A percentile compares a stretch with the other conserved stretches of the same genome.
phyloP scores from a whole-genome alignment of 2,113 vertebrate species.

The Platanista minor region DNA sequence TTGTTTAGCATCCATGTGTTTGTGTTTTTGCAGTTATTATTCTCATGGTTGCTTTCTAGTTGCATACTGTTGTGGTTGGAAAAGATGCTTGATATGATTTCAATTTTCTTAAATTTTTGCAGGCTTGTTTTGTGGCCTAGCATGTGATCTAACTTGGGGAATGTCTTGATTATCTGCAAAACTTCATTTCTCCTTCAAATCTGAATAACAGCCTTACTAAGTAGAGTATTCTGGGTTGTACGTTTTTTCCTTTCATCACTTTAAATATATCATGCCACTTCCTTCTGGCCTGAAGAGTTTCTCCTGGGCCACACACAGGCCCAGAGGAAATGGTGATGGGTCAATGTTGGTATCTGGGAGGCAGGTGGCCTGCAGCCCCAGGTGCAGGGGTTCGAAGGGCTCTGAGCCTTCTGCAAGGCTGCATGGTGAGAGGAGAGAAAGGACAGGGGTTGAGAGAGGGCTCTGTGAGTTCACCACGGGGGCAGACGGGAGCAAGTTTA shows the following conservation, averaged over 20 bases:
- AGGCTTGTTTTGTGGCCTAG: neutral
- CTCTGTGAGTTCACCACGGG: neutral
- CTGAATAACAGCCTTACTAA: neutral
- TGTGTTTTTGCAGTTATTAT: neutral
- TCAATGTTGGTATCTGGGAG: neutral
- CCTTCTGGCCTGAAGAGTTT: neutral
- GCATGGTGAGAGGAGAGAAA: neutral
- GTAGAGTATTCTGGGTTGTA: neutral
- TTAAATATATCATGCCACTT: neutral
- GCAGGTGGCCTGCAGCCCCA: neutral
- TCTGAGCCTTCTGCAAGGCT: neutral
- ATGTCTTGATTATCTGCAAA: neutral
- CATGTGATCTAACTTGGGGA: neutral
- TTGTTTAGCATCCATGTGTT: neutral
- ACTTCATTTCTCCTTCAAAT: neutral
- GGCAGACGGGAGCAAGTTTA: neutral
- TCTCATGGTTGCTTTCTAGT: neutral
- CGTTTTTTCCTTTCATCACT: neutral
- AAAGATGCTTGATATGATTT: neutral
- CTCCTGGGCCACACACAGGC: neutral
- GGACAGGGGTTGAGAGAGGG: neutral
- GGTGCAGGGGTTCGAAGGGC: too few species aligned
- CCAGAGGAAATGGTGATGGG: neutral
- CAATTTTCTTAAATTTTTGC: neutral
- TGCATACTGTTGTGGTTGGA: too few species aligned